Conservation (phyloP, 2,113 vertebrate species). For the Ramphastos sulfuratus region DNA sequence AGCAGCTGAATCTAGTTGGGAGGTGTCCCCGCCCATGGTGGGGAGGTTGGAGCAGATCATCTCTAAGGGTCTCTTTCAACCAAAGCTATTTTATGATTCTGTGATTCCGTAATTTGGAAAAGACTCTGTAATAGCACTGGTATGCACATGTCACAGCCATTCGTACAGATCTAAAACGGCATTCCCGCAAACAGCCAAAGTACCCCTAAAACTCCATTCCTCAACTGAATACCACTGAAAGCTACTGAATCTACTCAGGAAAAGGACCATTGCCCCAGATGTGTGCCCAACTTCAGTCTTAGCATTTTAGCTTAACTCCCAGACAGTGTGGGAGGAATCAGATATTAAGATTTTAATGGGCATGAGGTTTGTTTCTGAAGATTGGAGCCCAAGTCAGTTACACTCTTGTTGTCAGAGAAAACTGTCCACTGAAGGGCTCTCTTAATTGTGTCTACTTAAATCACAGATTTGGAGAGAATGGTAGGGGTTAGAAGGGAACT, state of each 20-base stretch:
- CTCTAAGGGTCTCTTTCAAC: no score
- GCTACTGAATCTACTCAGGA: background rate
- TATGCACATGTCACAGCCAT: background rate
- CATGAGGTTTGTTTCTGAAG: background rate
- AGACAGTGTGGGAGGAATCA: background rate
- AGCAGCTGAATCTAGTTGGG: no score
- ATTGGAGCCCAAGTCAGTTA: no score
- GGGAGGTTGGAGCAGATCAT: no score
- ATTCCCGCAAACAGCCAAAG: background rate
- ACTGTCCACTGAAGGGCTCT: background rate
- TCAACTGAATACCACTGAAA: background rate
- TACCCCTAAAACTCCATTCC: background rate
- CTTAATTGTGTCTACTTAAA: background rate
- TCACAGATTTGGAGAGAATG: no score
- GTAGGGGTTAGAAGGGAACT: no score
- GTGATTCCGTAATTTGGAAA: background rate
- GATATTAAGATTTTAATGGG: background rate
- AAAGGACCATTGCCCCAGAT: background rate
- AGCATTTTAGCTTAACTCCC: background rate
- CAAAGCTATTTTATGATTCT: no score
- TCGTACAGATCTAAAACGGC: background rate
- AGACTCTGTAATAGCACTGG: background rate
- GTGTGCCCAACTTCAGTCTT: accelerated
- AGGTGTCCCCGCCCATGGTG: no score
- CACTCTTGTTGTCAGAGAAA: background rate